Evolutionary conservation across 1,140 invertebrate species (phyloP), one percentile per base, ranked within the genome.

Genomic region (Bombus sibiricus): DNA sequence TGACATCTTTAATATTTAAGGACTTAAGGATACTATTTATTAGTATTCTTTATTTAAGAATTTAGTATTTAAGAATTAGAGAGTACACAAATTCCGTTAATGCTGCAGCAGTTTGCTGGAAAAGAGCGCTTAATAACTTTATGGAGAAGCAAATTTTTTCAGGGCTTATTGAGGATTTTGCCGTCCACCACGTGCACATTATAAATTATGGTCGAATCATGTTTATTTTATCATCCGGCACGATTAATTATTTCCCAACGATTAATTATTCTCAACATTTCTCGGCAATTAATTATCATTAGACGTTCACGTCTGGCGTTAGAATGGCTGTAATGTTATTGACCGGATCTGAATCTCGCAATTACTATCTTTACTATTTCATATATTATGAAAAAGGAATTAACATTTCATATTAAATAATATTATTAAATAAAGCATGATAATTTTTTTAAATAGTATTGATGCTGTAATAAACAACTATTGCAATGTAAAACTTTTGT

Each of bases 281-380:
- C 83, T 76, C 41, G 81, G 76, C 34, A 85, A 90, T 89, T 90
- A 90, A 90, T 88, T 88, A 90, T 83, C 86, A 76, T 90, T 90
- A 89, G 72, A 78, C 68, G 22, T 53, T 62, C n/a, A 25, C 37
- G 73, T 62, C 64, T 47, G n/a, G 2, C 41, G 82, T 43, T 37
- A 34, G 28, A 43, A 32, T 22, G 18, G 68, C 18, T 53, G 62
- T 71, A 39, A 83, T 88, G 80, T 76, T 88, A 89, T 76, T 81
- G 83, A 79, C 69, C 83, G 43, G 9, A 34, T 22, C 22, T 43
- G 32, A 41, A 25, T 59, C 34, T 78, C 69, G 43, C 32, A 25
- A 34, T 22, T 39, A 13, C 34, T 28, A 22, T 39, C 53, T 59
- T 57, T 5, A n/a, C 3, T 37, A 10, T 47, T 47, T 43, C 41